These are phyloP conservation scores for Trissonchulus sp. DNA, from an alignment of 2,888 invertebrate genomes.

Conservation along the genomic window DNA sequence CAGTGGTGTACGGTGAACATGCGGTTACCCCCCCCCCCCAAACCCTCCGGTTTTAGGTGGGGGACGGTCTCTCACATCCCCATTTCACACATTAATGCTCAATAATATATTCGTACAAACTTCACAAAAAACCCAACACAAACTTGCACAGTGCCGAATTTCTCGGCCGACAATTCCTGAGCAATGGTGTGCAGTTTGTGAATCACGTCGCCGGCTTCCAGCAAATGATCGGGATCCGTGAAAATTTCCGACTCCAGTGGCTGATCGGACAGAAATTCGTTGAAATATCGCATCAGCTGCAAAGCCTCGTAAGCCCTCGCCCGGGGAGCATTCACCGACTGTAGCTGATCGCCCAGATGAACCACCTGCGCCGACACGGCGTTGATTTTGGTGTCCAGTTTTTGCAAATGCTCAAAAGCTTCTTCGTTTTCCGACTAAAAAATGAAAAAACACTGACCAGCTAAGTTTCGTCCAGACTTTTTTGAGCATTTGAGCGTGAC, in stretches of 20 bases:
- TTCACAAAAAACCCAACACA: too few species aligned
- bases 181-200: conserved; percentile 91
- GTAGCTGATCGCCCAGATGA: conserved; percentile 95
- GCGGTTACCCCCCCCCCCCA: too few species aligned
- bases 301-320: conserved; percentile 90
- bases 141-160: conserved; percentile 23
- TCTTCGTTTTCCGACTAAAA: conserved; percentile 32
- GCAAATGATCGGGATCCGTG: conserved; percentile 58
- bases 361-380: conserved; percentile 94
- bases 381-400: conserved; percentile 88
- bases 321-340: conserved; percentile 88
- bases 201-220: conserved; percentile 92
- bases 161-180: conserved; percentile 72
- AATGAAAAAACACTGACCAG: conserved; percentile 12
- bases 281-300: conserved; percentile 79
- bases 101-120: too few species aligned
- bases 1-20: too few species aligned
- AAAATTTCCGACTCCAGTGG: conserved; percentile 78
- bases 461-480: too few species aligned
- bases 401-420: conserved; percentile 54
- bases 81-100: too few species aligned
- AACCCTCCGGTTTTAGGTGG: too few species aligned
- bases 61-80: too few species aligned
- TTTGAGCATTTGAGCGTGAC: too few species aligned
- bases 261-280: conserved; percentile 80